These are phyloP conservation scores for Sprattus sprattus DNA, from an alignment of 2,113 vertebrate species.

Conservation along the genomic window DNA sequence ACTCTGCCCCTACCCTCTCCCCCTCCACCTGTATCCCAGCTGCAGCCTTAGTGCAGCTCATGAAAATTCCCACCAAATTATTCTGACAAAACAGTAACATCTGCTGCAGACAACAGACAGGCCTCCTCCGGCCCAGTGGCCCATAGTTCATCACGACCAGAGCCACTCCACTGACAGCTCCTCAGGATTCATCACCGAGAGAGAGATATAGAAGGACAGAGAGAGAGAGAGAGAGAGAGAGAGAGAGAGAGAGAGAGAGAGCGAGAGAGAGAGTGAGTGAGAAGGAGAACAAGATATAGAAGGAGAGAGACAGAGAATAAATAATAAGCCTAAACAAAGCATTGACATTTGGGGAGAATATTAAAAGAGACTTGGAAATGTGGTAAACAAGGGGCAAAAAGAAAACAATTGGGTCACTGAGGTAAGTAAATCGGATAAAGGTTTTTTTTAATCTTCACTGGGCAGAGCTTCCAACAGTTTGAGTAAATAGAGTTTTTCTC, in stretches of 20 bases:
- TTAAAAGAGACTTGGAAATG: not conserved
- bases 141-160: not conserved
- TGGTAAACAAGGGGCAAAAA: not conserved
- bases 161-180: not conserved
- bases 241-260: no score
- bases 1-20: not conserved
- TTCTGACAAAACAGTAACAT: constrained; percentile 67
- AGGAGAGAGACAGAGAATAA: no score
- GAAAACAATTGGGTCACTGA: not conserved
- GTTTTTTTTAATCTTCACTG: constrained; percentile 42
- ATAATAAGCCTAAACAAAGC: not conserved
- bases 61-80: constrained; percentile 72
- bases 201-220: not conserved
- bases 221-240: no score
- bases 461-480: constrained; percentile 52
- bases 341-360: not conserved
- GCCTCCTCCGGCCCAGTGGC: not conserved
- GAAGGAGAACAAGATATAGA: not conserved
- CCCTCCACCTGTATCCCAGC: constrained; percentile 69
- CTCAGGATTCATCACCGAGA: not conserved
- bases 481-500: constrained; percentile 54
- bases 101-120: constrained; percentile 48
- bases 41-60: constrained; percentile 62
- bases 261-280: no score
- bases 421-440: constrained; percentile 35